Percentiles rank a stretch among this genome's conserved stretches.
phyloP scores from a whole-genome alignment of 1,140 invertebrate species.

The Tetranychus cinnabarinus region DNA sequence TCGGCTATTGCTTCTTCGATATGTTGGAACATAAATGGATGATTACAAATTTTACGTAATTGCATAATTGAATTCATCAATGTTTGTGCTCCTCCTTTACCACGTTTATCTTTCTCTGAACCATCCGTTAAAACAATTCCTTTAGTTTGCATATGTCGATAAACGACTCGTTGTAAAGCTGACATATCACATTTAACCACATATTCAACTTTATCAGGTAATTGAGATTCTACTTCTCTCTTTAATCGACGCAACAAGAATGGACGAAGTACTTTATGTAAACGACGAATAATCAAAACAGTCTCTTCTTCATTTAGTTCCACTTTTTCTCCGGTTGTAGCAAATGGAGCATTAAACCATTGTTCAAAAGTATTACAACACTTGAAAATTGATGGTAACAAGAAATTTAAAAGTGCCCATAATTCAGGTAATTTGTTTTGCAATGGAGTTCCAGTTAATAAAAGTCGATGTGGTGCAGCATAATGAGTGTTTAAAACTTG shows the following conservation, averaged over 20 bases:
- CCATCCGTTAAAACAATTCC: slow-evolving; percentile 64
- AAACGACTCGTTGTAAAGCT: slow-evolving; percentile 69
- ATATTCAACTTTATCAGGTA: slow-evolving; percentile 97
- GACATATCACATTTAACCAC: slow-evolving; percentile 99
- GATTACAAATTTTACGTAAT: slow-evolving; percentile 89
- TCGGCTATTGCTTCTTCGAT: slow-evolving; percentile 94
- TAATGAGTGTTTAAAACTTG: slow-evolving; percentile 88
- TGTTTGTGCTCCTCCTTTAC: slow-evolving; percentile 80
- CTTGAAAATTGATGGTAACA: slow-evolving; percentile 92
- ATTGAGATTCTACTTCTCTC: slow-evolving; percentile 93
- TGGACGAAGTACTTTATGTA: slow-evolving; percentile 91
- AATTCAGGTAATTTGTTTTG: slow-evolving; percentile 86
- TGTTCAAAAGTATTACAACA: slow-evolving; percentile 94
- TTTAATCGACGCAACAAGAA: slow-evolving; percentile 86
- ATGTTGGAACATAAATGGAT: slow-evolving; percentile 97
- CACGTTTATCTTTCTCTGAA: slow-evolving; percentile 80
- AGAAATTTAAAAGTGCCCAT: slow-evolving; percentile 96
- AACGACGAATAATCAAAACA: slow-evolving; percentile 91
- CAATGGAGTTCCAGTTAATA: slow-evolving; percentile 90
- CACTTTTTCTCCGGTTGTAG: slow-evolving; percentile 91
- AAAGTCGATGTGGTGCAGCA: slow-evolving; percentile 68
- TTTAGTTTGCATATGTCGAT: slow-evolving; percentile 89
- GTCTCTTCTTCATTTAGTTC: slow-evolving; percentile 98
- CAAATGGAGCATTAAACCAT: slow-evolving; percentile 99
- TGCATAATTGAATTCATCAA: slow-evolving; percentile 99